These are phyloP conservation scores for Lacerta agilis DNA, from an alignment of 2,797 vertebrate genomes.

Conservation along the genomic window DNA sequence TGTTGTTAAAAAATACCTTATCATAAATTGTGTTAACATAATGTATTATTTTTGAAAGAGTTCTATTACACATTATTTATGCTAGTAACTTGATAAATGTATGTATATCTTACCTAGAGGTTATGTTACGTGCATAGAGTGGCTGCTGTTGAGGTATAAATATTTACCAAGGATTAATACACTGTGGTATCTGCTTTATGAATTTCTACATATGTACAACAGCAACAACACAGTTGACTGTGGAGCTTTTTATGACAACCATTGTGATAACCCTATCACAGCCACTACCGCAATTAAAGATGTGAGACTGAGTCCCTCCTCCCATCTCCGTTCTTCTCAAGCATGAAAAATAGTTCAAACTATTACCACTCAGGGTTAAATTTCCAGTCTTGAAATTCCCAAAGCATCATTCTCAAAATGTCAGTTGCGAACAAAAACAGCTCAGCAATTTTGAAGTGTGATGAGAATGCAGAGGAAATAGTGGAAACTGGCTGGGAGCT, in stretches of 20 bases:
- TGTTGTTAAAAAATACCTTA: slow-evolving; percentile 54
- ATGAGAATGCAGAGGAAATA: slow-evolving; percentile 18
- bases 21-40: slow-evolving; percentile 66
- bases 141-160: slow-evolving; percentile 17
- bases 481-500: neutral
- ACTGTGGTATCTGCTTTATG: neutral
- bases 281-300: slow-evolving; percentile 24
- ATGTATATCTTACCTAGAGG: slow-evolving; percentile 50
- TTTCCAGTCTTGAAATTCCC: slow-evolving; percentile 18
- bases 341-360: slow-evolving; percentile 23
- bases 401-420: neutral
- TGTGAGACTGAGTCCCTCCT: slow-evolving; percentile 9
- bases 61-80: slow-evolving; percentile 44
- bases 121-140: slow-evolving; percentile 33
- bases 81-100: slow-evolving; percentile 18
- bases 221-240: neutral
- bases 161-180: slow-evolving; percentile 29
- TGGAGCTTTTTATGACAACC: neutral
- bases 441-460: slow-evolving; percentile 44
- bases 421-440: slow-evolving; percentile 34
- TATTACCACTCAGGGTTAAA: slow-evolving; percentile 9
- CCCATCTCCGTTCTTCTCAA: slow-evolving; percentile 11
- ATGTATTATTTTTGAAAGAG: slow-evolving; percentile 60
- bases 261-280: neutral
- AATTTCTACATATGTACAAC: slow-evolving; percentile 3